Conservation (phyloP, 2,888 invertebrate species). For the Chloromyia formosa region DNA sequence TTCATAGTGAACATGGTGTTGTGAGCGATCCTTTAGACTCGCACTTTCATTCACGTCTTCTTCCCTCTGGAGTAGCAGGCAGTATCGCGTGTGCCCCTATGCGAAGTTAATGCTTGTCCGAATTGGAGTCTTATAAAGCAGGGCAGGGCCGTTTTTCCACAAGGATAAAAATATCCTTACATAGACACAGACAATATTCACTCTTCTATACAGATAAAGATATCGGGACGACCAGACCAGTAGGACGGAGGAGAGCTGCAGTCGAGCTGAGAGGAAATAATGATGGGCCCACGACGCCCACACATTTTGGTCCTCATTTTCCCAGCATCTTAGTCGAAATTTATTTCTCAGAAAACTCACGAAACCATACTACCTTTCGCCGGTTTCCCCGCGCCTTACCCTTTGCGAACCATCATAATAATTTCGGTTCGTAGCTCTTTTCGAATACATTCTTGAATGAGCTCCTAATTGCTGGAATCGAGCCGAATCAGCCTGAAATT, state of each 20-base stretch:
- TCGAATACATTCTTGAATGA: constrained; percentile 31
- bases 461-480: constrained; percentile 33
- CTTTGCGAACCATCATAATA: not conserved
- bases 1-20: no score
- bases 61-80: no score
- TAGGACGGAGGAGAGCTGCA: not conserved
- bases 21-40: constrained; percentile 21
- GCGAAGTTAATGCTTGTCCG: constrained; percentile 38
- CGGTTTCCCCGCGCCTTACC: not conserved
- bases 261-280: constrained; percentile 5
- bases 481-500: not conserved
- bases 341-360: constrained; percentile 6
- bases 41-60: constrained; percentile 20
- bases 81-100: not conserved
- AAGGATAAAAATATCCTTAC: constrained; percentile 39
- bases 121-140: constrained; percentile 18
- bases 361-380: no score
- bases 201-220: not conserved
- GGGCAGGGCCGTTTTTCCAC: constrained; percentile 32
- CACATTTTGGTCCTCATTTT: constrained; percentile 10
- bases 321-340: constrained; percentile 13
- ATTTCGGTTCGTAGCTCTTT: not conserved
- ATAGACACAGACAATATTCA: constrained; percentile 13
- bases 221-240: not conserved
- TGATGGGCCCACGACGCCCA: constrained; percentile 45